Base-by-base conservation (phyloP, 1,140 invertebrate species). In the Listronotus bonariensis region DNA sequence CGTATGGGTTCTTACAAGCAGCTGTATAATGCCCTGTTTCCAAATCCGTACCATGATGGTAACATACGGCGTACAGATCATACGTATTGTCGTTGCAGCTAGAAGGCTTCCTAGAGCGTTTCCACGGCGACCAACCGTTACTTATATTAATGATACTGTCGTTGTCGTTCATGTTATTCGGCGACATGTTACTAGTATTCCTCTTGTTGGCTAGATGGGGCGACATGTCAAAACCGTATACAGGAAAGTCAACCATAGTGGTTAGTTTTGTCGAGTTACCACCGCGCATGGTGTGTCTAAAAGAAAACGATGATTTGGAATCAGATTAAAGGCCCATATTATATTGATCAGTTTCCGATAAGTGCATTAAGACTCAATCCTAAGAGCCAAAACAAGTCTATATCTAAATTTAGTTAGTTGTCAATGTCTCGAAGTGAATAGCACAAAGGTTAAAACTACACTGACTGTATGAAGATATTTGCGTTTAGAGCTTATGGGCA, bases 1-100 rank as follows among this genome's bases (percentile, higher is more conserved):
- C 94, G 68, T 96, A 92, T 0, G 95, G 94, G 81, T 98, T 98
- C 70, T 91, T 90, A 77, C 96, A 98, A 65, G 92, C 95, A 0
- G 96, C 96, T 76, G 95, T 98, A 74, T 98, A 98, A 79, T 98
- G 96, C 0, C 96, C 96, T 1, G 93, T 93, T 74, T 93, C 92
- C 36, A 91, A 71, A 75, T 92, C 90, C 68, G 90, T 92, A 1
- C 94, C 94, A 75, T 96, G 93, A 78, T 98, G 96, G 81, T 98
- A 98, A 74, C 94, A 97, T 1, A 98, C 92, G 9, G 92, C 95
- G 78, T 96, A 96, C 4, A 98, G 80, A 77, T 97, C 95, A 77
- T 97, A 98, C 0, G 89, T 86, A 69, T 92, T 91, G 34, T 93
- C 89, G 10, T 88, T 87, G 17, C 82, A 81, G 31, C 80, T 80